Evolutionary conservation across 2,113 vertebrate species (phyloP).

Genomic region (Brienomyrus longianalis): DNA sequence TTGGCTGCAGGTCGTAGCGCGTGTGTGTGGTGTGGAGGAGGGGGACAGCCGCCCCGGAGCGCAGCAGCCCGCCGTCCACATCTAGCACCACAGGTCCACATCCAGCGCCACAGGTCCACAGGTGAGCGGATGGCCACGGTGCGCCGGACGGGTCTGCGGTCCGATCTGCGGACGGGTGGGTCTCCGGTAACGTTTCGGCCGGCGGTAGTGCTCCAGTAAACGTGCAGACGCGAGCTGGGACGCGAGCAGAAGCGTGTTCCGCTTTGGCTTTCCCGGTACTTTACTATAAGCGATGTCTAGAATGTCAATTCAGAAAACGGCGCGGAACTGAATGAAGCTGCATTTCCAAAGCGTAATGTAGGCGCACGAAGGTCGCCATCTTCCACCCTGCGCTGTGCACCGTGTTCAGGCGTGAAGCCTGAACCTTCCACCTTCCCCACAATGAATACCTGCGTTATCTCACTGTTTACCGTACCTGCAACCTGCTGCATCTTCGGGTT

Average conservation of each 20-base stretch:
- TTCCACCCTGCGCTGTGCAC: constrained; percentile 8
- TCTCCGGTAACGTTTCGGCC: neutral
- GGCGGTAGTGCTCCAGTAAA: neutral
- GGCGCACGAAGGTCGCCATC: constrained; percentile 24
- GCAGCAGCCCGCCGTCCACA: constrained; percentile 11
- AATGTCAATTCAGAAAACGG: neutral
- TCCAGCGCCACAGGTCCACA: constrained; percentile 14
- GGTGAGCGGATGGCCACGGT: constrained; percentile 12
- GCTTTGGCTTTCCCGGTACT: neutral
- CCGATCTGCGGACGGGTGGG: neutral
- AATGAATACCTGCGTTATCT: neutral
- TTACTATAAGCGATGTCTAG: neutral
- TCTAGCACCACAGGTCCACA: neutral
- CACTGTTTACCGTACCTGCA: neutral
- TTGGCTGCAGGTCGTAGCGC: neutral
- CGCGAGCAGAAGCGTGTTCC: neutral
- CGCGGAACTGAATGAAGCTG: neutral
- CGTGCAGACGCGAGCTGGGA: neutral
- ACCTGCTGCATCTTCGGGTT: neutral
- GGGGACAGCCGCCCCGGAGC: neutral
- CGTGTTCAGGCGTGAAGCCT: neutral
- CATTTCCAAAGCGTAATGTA: neutral
- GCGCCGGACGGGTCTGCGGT: neutral
- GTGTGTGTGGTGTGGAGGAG: neutral
- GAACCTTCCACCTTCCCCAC: neutral